Conservation (phyloP, 2,888 invertebrate species). For the Drosophila falleni region DNA sequence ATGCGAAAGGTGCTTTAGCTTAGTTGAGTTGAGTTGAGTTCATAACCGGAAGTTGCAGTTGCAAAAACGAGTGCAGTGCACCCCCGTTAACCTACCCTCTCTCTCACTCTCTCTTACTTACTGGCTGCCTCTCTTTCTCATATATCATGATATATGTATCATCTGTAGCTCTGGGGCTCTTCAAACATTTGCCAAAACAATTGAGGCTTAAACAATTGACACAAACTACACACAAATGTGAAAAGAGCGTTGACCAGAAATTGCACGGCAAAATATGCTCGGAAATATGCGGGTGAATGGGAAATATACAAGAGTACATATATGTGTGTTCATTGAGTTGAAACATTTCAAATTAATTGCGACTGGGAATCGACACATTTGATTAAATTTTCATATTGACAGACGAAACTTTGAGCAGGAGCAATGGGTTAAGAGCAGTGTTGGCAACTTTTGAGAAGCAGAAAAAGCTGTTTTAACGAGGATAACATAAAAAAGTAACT, state of each 20-base stretch:
- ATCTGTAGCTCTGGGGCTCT: slow-evolving; percentile 46
- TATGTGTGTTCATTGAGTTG: slow-evolving; percentile 59
- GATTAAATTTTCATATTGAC: slow-evolving; percentile 78
- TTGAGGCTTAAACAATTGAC: slow-evolving; percentile 75
- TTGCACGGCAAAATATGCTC: slow-evolving; percentile 31
- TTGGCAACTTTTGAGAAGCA: no score
- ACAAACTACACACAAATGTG: slow-evolving; percentile 49
- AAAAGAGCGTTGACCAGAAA: slow-evolving; percentile 67
- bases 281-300: slow-evolving; percentile 41
- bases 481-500: no score
- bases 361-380: slow-evolving; percentile 76
- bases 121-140: not conserved
- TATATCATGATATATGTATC: not conserved
- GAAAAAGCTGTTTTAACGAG: no score
- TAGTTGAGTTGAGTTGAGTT: slow-evolving; percentile 37
- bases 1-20: slow-evolving; percentile 58
- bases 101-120: not conserved
- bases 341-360: slow-evolving; percentile 82
- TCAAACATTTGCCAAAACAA: slow-evolving; percentile 74
- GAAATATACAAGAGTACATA: not conserved
- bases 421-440: slow-evolving; percentile 37
- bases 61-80: slow-evolving; percentile 65
- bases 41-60: slow-evolving; percentile 75
- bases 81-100: slow-evolving; percentile 13
- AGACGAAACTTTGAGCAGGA: slow-evolving; percentile 5